Evolutionary conservation across 2,797 vertebrate genomes (phyloP), one percentile per base, ranked within the genome.

Genomic region (Melanotaenia boesemani): DNA sequence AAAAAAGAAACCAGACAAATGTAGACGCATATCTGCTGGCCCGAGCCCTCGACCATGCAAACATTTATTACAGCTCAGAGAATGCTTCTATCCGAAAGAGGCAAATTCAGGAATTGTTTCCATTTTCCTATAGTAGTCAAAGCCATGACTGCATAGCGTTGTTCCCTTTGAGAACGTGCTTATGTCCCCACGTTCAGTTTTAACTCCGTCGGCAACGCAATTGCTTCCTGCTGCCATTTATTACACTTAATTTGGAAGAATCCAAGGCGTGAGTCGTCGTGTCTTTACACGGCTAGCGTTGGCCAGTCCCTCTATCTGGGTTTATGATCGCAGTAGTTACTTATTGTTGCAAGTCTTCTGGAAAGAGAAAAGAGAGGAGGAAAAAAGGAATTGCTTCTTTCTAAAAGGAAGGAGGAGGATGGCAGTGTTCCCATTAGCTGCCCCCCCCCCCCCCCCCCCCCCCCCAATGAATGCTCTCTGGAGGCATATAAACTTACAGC

Each of bases 151-250:
- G 5, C 61, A 67, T 4, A 70, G 52, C 9, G 30, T 67, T 74
- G 71, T 37, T 70, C 70, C 82, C 71, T 88, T 86, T 85, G 83
- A 87, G 88, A 77, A 79, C 28, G 60, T 37, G 88, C 88, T 83
- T 71, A 79, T 61, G 84, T 91, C 89, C 80, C 86, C 37, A 63
- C 82, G 72, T 86, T 92, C 87, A 81, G 87, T 94, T 95, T 93
- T 92, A 88, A 80, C 86, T 73, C 83, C 80, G 85, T 92, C 92
- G 89, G 91, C 94, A 93, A 75, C 15, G 65, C 86, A 74, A 91
- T 88, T 89, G 81, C 89, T 92, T 93, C 91, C 90, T 81, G 62
- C 88, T 83, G 87, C 85, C 84, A 90, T 92, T 91, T 93, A 94
- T 92, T 89, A 90, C 70, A 30, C 85, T 78, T 63, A 83, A 91